Evolutionary conservation across 2,888 invertebrate genomes (phyloP).

Genomic region (Tanaodytes sp.): DNA sequence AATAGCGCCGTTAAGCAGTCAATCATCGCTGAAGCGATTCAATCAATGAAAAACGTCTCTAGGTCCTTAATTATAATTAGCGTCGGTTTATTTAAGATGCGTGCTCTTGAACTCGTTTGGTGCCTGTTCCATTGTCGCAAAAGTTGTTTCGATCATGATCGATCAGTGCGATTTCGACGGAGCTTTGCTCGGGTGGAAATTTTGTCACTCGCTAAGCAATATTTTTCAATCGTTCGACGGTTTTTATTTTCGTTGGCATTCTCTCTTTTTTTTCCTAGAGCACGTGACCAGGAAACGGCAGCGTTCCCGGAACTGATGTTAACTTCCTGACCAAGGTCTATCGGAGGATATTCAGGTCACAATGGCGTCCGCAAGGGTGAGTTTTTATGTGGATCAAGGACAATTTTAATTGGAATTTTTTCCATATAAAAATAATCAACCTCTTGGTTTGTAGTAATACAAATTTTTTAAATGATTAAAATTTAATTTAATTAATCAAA

Average conservation of each 20-base stretch:
- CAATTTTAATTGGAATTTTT: too few species aligned
- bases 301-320: constrained; percentile 19
- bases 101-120: constrained; percentile 44
- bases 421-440: too few species aligned
- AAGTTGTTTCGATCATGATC: constrained; percentile 13
- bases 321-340: constrained; percentile 22
- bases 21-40: constrained; percentile 20
- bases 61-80: constrained; percentile 40
- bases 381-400: constrained; percentile 8
- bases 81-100: constrained; percentile 18
- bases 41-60: constrained; percentile 16
- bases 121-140: constrained; percentile 28
- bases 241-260: not conserved
- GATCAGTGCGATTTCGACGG: constrained; percentile 36
- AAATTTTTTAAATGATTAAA: too few species aligned
- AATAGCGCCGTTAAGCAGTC: constrained; percentile 11
- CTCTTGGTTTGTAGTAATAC: too few species aligned
- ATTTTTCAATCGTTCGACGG: not conserved
- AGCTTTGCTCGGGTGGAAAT: constrained; percentile 26
- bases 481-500: too few species aligned
- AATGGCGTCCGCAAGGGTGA: constrained; percentile 29
- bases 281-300: constrained; percentile 8
- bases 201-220: not conserved
- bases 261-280: constrained; percentile 14
- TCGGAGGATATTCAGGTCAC: constrained; percentile 6